Base-by-base conservation (phyloP, 2,797 vertebrate genomes). In the Sebastes elongatus region DNA sequence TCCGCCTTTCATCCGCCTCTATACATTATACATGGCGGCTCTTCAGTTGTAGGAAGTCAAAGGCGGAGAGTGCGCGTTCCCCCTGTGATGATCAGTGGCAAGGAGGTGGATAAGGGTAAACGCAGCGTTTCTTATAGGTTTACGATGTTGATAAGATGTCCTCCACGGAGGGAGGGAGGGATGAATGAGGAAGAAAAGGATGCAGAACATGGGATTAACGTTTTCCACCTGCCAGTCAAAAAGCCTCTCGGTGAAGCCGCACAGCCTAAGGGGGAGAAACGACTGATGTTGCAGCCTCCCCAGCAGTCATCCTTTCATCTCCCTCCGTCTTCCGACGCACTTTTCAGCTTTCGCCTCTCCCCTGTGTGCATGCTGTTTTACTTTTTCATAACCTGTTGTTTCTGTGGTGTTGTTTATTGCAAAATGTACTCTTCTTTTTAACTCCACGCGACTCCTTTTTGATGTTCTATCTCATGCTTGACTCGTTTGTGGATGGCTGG, bases 211-310 rank as follows among this genome's bases (percentile, higher is more conserved):
- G 71, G 75, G 81, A 92, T 91, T 87, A 88, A 56, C 1, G 0
- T 10, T 87, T 72, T 78, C 57, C 74, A 78, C 62, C 84, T 84
- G 90, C 81, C 92, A 87, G 52, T 92, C 91, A 85, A 22, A n/a
- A 72, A 70, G 28, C 53, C 68, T 84, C 64, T 70, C 20, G 1
- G 70, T 75, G 79, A 78, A 60, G 85, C 83, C 61, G 60, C 52
- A 9, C 68, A 55, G 85, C 83, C 78, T 49, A 2, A 53, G 82
- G 32, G 2, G 2, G 60, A 76, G 76, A 79, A 79, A 33, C 73
- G 27, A 27, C 75, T 20, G 74, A 64, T 82, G 76, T 16, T 71
- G 38, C 74, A 76, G 74, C 72, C 71, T 64, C 74, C 27, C 52
- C 64, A 33, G 30, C 53, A 27, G 65, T 77, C 78, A 57, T 78